Evolutionary conservation across 2,113 vertebrate genomes (phyloP).

Genomic region (Calidris pugnax): DNA sequence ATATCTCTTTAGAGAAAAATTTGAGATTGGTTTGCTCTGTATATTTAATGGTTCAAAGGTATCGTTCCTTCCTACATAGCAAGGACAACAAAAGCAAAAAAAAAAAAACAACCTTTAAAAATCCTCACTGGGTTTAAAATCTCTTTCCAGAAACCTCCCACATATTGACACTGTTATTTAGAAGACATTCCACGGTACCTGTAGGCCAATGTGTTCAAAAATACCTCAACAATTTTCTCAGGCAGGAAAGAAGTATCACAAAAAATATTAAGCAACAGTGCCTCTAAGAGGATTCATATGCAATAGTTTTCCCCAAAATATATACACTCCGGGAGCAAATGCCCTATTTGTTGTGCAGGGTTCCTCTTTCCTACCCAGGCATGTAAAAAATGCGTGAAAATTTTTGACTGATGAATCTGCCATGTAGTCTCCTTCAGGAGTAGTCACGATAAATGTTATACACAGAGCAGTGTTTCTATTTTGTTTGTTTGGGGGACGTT

Average conservation of each 20-base stretch:
- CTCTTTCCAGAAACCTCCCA: not conserved
- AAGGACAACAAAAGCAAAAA: not conserved
- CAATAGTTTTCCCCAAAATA: not conserved
- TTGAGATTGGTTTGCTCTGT: not conserved
- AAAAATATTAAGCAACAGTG: slow-evolving; percentile 41
- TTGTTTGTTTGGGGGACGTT: not conserved
- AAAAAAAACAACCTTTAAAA: not conserved
- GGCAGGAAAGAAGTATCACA: not conserved
- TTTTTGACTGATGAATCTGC: not conserved
- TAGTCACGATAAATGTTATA: not conserved
- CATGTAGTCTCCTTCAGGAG: not conserved
- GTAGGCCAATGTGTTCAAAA: not conserved
- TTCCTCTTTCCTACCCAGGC: not conserved
- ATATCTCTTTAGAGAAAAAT: not conserved
- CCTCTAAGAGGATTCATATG: slow-evolving; percentile 37
- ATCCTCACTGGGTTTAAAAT: not conserved
- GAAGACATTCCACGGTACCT: not conserved
- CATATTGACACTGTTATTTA: not conserved
- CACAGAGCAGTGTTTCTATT: not conserved
- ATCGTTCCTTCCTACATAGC: not conserved
- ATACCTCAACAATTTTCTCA: not conserved
- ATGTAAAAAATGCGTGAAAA: not conserved
- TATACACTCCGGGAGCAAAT: not conserved
- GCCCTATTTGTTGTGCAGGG: not conserved
- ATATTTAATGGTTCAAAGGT: not conserved